phyloP scores from a whole-genome alignment of 2,113 vertebrate genomes.

The Oryzias celebensis region DNA sequence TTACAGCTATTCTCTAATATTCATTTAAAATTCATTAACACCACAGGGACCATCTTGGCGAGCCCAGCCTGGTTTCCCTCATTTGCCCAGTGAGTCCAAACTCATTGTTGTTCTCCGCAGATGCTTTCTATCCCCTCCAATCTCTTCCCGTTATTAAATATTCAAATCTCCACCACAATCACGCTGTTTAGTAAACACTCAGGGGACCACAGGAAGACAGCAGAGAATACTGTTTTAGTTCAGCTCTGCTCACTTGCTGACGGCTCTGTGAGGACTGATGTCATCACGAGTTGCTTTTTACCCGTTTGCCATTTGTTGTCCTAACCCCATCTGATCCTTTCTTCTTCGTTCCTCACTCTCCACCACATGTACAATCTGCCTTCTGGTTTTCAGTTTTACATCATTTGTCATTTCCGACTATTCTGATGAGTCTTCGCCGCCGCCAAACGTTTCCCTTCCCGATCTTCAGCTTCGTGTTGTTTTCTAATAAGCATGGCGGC shows the following conservation, averaged over 20 bases:
- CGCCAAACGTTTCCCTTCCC: slow-evolving; percentile 61
- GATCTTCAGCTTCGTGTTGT: slow-evolving; percentile 54
- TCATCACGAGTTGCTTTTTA: slow-evolving; percentile 5
- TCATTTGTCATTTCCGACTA: slow-evolving; percentile 41
- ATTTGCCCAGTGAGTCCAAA: slow-evolving; percentile 70
- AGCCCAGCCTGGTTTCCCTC: slow-evolving; percentile 70
- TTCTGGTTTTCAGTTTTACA: slow-evolving; percentile 42
- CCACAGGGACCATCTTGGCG: slow-evolving; percentile 64
- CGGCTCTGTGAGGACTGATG: neutral
- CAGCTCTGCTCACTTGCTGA: slow-evolving; percentile 27
- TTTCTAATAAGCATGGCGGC: slow-evolving; percentile 64
- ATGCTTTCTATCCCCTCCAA: slow-evolving; percentile 58
- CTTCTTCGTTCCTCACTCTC: slow-evolving; percentile 30
- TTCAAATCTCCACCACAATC: slow-evolving; percentile 74
- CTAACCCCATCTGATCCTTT: slow-evolving; percentile 35
- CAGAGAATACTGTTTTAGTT: slow-evolving; percentile 70
- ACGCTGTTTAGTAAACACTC: slow-evolving; percentile 74
- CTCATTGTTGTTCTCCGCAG: slow-evolving; percentile 70
- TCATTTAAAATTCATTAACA: slow-evolving; percentile 71
- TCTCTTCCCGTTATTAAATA: slow-evolving; percentile 76
- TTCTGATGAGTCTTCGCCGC: slow-evolving; percentile 27
- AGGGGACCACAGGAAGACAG: slow-evolving; percentile 60
- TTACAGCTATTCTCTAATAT: slow-evolving; percentile 59
- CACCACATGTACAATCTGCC: slow-evolving; percentile 23
- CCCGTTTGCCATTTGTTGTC: neutral